Percentiles rank a stretch among this genome's conserved stretches.
Conservation (phyloP, 2,113 vertebrate genomes). For the Myotis davidii region DNA sequence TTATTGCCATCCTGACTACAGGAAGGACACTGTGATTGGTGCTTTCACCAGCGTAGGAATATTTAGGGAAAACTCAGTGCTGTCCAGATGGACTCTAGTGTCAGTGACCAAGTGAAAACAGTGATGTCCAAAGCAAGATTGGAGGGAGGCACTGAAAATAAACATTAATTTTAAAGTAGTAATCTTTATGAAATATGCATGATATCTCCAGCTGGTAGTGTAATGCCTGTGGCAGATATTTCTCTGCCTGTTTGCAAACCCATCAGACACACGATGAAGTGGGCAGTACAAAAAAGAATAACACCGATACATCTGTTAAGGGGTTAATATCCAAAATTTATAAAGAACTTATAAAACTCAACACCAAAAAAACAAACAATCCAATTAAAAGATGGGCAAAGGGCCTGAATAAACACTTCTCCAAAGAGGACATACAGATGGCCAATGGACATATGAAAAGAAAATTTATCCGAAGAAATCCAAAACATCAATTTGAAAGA, state of each 20-base stretch:
- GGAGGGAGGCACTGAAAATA: background rate
- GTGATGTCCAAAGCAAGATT: background rate
- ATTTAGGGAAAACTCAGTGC: background rate
- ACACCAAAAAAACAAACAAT: too few relatives aligned
- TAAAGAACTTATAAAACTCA: too few relatives aligned
- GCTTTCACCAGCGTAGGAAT: background rate
- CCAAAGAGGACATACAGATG: too few relatives aligned
- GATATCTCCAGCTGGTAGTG: background rate
- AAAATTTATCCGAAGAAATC: too few relatives aligned
- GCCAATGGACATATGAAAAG: too few relatives aligned
- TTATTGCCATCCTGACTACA: background rate
- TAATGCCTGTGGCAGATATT: background rate
- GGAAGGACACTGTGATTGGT: background rate
- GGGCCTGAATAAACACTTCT: too few relatives aligned
- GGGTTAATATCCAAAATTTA: too few relatives aligned
- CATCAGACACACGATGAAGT: background rate
- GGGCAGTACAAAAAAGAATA: background rate
- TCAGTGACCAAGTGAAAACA: background rate
- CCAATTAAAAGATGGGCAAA: too few relatives aligned
- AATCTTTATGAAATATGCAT: background rate
- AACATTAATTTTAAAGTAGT: conserved; percentile 19
- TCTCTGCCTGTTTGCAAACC: background rate
- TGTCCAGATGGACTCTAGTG: background rate
- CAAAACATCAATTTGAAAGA: too few relatives aligned
- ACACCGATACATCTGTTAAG: too few relatives aligned